Conservation (phyloP, 1,140 invertebrate genomes). For the Ericerus pela region DNA sequence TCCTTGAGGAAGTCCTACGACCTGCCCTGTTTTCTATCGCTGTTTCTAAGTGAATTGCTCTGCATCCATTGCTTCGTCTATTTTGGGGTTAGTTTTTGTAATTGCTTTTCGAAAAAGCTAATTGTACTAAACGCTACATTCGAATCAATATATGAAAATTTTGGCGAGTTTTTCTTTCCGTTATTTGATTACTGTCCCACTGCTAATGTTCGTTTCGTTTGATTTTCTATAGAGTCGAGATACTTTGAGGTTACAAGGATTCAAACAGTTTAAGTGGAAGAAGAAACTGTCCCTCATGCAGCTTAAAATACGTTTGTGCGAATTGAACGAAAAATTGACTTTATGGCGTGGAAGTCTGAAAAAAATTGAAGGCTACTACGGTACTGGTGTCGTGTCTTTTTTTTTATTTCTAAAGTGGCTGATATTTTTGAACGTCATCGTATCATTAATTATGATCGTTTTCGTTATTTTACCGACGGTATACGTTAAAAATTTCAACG, state of each 20-base stretch:
- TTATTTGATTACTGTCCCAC: neutral
- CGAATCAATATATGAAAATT: too few relatives aligned
- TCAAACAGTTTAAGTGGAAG: conserved; percentile 61
- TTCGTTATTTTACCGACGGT: conserved; percentile 1
- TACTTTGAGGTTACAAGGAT: conserved; percentile 58
- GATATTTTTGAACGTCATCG: conserved; percentile 47
- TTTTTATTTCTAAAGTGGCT: conserved; percentile 70
- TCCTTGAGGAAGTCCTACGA: too few relatives aligned
- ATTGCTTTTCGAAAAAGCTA: too few relatives aligned
- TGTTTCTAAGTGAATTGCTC: too few relatives aligned
- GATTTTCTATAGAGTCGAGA: conserved; percentile 46
- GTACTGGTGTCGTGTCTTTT: conserved; percentile 61
- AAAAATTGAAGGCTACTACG: conserved; percentile 62
- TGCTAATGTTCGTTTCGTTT: neutral
- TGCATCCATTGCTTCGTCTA: too few relatives aligned
- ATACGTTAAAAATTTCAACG: neutral
- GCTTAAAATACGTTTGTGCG: conserved; percentile 38
- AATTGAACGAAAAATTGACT: conserved; percentile 48
- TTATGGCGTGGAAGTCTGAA: conserved; percentile 54
- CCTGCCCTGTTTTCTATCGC: too few relatives aligned
- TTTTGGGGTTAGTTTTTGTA: too few relatives aligned
- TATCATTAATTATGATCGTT: neutral
- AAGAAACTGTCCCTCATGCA: conserved; percentile 51
- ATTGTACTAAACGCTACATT: too few relatives aligned
- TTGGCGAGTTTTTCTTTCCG: neutral